A percentile compares a stretch with the other conserved stretches of the same genome.
phyloP scores from a whole-genome alignment of 2,113 vertebrate species.

The Carlito syrichta region DNA sequence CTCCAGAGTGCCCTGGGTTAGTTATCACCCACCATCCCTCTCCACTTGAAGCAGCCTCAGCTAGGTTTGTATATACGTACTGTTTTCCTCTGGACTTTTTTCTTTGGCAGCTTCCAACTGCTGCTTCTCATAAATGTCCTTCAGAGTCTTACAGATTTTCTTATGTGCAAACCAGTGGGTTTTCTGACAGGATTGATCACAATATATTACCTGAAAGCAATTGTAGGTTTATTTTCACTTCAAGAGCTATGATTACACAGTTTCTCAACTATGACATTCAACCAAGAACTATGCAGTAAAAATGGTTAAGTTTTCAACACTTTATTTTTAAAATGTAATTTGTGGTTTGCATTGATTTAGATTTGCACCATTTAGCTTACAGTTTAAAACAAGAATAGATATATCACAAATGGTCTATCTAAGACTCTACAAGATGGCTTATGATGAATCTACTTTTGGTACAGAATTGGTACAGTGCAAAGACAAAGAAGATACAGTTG shows the following conservation, averaged over 20 bases:
- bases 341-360: neutral
- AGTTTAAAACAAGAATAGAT: neutral
- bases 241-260: neutral
- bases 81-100: slow-evolving; percentile 79
- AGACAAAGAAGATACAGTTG: neutral
- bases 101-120: slow-evolving; percentile 87
- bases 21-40: neutral
- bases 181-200: slow-evolving; percentile 93
- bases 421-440: neutral
- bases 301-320: neutral
- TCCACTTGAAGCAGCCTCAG: neutral
- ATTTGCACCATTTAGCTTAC: neutral
- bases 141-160: slow-evolving; percentile 92
- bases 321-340: neutral
- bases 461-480: neutral
- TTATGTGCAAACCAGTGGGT: slow-evolving; percentile 98
- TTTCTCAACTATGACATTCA: neutral
- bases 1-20: neutral
- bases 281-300: neutral
- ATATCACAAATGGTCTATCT: neutral
- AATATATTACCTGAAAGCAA: slow-evolving; percentile 92
- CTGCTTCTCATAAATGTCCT: slow-evolving; percentile 90
- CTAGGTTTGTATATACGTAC: neutral
- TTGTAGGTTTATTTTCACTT: slow-evolving; percentile 18
- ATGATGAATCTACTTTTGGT: neutral